These are phyloP conservation scores for Halocaridina rubra DNA, from an alignment of 2,888 invertebrate genomes.

Conservation along the genomic window DNA sequence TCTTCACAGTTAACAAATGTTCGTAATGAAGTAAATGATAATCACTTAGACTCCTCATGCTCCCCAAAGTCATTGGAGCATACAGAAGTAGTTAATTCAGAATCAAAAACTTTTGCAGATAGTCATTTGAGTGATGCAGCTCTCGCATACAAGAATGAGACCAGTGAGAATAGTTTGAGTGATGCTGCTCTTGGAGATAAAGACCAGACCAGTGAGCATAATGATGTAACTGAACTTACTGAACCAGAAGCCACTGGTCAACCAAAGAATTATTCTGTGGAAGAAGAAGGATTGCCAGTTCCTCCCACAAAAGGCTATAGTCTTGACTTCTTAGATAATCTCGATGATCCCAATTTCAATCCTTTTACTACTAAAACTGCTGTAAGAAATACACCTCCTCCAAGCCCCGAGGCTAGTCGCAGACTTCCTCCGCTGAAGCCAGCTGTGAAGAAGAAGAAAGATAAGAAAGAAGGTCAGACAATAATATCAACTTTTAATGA, in stretches of 20 bases:
- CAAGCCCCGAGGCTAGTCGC: conserved; percentile 33
- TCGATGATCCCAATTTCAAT: conserved; percentile 61
- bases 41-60: too few species aligned
- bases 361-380: conserved; percentile 58
- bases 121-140: too few species aligned
- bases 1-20: too few species aligned
- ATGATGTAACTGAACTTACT: too few species aligned
- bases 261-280: not conserved
- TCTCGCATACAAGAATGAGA: not conserved
- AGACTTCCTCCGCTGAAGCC: conserved; percentile 55
- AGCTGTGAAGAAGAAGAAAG: conserved; percentile 42
- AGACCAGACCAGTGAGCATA: too few species aligned
- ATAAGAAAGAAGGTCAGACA: not conserved
- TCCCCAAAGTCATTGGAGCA: too few species aligned
- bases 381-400: conserved; percentile 50
- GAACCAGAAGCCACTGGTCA: not conserved
- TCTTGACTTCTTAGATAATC: conserved; percentile 56
- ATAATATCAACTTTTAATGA: not conserved
- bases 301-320: conserved; percentile 48
- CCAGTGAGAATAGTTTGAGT: not conserved
- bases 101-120: too few species aligned
- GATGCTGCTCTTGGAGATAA: too few species aligned
- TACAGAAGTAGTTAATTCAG: too few species aligned
- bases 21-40: too few species aligned
- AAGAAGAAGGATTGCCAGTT: conserved; percentile 42